Percentiles rank a stretch among this genome's conserved stretches.
phyloP scores from a whole-genome alignment of 1,140 invertebrate species.

The Caenorhabditis latens region DNA sequence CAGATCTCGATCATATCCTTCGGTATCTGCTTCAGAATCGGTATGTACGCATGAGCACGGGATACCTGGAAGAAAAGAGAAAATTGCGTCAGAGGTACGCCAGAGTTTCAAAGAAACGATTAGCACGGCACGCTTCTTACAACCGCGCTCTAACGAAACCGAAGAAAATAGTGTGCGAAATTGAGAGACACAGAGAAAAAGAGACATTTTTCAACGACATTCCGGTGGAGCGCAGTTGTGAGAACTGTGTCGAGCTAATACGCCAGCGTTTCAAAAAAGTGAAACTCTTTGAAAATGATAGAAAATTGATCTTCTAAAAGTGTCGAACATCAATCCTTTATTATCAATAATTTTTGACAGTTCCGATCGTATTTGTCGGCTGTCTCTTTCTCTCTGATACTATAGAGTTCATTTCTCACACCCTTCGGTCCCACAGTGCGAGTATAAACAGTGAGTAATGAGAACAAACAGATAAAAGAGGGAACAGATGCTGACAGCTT shows the following conservation, averaged over 20 bases:
- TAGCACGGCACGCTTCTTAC: no score
- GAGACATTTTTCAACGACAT: no score
- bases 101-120: no score
- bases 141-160: no score
- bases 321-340: not conserved
- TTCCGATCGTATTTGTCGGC: not conserved
- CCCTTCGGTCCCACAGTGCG: not conserved
- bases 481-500: not conserved
- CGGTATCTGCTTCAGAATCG: conserved; percentile 36
- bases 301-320: no score
- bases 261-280: no score
- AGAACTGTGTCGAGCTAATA: no score
- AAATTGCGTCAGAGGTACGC: no score
- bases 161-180: no score
- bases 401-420: not conserved
- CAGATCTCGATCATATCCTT: conserved; percentile 59
- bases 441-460: conserved; percentile 36
- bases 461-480: conserved; percentile 19
- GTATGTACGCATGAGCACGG: conserved; percentile 21
- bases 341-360: conserved; percentile 43
- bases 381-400: not conserved
- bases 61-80: not conserved
- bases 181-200: no score
- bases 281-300: no score
- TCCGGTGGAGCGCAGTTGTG: no score